Evolutionary conservation across 2,888 invertebrate genomes (phyloP).

Genomic region (Julus scanicus): DNA sequence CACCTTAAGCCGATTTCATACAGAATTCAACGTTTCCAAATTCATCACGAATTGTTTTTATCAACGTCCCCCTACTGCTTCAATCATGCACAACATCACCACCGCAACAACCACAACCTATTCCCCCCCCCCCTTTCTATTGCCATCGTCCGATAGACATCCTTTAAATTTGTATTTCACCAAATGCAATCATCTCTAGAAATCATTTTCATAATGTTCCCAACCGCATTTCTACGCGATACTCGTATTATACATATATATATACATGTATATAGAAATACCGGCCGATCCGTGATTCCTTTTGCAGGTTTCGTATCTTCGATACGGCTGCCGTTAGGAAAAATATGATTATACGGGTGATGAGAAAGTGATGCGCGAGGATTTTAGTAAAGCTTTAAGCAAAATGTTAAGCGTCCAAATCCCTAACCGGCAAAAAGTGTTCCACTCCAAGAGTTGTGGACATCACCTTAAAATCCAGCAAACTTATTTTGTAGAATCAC

Average conservation of each 20-base stretch:
- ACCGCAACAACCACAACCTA: neutral
- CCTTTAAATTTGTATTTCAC: neutral
- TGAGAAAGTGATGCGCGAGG: too few relatives aligned
- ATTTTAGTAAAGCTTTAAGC: too few relatives aligned
- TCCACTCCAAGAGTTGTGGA: too few relatives aligned
- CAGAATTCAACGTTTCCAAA: neutral
- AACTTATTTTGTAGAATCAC: too few relatives aligned
- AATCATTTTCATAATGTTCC: conserved; percentile 22
- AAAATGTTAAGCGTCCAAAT: too few relatives aligned
- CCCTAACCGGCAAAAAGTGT: too few relatives aligned
- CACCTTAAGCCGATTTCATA: neutral
- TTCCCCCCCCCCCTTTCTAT: neutral
- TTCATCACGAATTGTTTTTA: neutral
- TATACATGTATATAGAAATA: neutral
- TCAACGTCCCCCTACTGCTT: neutral
- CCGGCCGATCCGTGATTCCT: too few relatives aligned
- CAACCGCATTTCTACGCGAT: neutral
- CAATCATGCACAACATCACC: conserved; percentile 13
- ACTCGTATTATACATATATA: conserved; percentile 20
- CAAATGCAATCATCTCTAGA: conserved; percentile 27
- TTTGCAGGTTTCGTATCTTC: too few relatives aligned
- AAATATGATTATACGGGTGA: too few relatives aligned
- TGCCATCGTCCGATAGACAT: neutral
- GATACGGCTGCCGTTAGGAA: too few relatives aligned
- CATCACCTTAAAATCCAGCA: too few relatives aligned